These are phyloP conservation scores for Ectemnius cavifrons DNA, from an alignment of 2,888 invertebrate species.

Conservation along the genomic window DNA sequence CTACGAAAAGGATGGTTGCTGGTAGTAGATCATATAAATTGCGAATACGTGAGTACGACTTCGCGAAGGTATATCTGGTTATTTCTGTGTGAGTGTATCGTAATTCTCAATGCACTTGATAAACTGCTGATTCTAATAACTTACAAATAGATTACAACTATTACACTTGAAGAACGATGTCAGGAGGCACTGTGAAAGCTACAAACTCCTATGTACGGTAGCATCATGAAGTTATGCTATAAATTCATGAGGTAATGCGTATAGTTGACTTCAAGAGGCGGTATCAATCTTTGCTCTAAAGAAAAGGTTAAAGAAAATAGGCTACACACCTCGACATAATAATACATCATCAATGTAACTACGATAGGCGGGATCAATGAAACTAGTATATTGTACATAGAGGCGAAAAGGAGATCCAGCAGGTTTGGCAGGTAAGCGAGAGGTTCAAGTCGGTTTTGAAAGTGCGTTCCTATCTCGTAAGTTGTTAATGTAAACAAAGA, in stretches of 20 bases:
- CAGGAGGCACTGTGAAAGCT: too few species aligned
- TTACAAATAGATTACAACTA: too few species aligned
- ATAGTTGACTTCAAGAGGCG: too few species aligned
- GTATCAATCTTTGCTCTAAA: too few species aligned
- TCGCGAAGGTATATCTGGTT: background rate
- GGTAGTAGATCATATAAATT: background rate
- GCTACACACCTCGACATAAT: constrained; percentile 59
- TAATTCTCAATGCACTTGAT: background rate
- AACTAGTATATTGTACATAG: constrained; percentile 72
- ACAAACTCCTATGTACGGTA: too few species aligned
- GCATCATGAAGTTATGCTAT: background rate
- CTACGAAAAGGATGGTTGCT: too few species aligned
- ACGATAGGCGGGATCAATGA: constrained; percentile 75
- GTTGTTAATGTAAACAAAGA: constrained; percentile 5
- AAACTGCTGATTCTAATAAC: too few species aligned
- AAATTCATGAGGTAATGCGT: too few species aligned
- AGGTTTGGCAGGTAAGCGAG: constrained; percentile 6
- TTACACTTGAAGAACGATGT: too few species aligned
- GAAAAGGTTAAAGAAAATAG: background rate
- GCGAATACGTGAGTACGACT: background rate
- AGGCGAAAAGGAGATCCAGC: constrained; percentile 40
- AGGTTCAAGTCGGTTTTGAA: constrained; percentile 16
- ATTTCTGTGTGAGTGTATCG: constrained; percentile 6
- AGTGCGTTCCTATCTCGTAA: constrained; percentile 21
- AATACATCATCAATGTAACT: constrained; percentile 75